Conservation (phyloP, 2,888 invertebrate genomes). For the Macaria liturata region DNA sequence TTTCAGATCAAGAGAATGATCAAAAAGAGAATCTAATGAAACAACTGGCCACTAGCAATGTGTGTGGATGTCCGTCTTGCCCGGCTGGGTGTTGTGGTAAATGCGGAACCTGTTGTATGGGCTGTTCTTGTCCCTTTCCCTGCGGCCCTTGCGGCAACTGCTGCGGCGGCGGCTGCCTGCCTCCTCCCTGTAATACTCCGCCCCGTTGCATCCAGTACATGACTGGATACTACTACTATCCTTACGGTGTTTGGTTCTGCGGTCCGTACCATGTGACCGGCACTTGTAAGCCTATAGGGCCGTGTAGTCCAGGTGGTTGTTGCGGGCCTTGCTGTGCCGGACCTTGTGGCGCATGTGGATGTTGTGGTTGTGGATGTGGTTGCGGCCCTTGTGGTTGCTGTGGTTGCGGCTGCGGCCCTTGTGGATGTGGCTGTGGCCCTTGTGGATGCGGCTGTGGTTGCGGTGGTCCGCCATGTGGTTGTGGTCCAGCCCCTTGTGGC, state of each 20-base stretch:
- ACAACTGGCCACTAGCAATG: background rate
- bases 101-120: slow-evolving; percentile 29
- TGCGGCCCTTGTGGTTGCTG: slow-evolving; percentile 7
- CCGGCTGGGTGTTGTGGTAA: background rate
- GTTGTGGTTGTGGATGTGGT: slow-evolving; percentile 13
- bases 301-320: slow-evolving; percentile 34
- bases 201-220: slow-evolving; percentile 55
- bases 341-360: slow-evolving; percentile 13
- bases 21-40: background rate
- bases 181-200: slow-evolving; percentile 34
- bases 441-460: slow-evolving; percentile 31
- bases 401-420: slow-evolving; percentile 6
- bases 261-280: slow-evolving; percentile 55
- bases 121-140: slow-evolving; percentile 45
- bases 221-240: slow-evolving; percentile 68
- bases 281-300: slow-evolving; percentile 46
- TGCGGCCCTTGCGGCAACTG: slow-evolving; percentile 49
- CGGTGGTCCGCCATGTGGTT: slow-evolving; percentile 22
- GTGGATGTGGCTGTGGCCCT: background rate
- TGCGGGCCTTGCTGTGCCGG: slow-evolving; percentile 37
- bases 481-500: slow-evolving; percentile 26
- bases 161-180: slow-evolving; percentile 2
- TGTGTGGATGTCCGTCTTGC: background rate
- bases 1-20: background rate
- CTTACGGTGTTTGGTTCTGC: slow-evolving; percentile 66